These are phyloP conservation scores for Grallaria varia DNA, from an alignment of 2,113 vertebrate genomes.

Conservation along the genomic window DNA sequence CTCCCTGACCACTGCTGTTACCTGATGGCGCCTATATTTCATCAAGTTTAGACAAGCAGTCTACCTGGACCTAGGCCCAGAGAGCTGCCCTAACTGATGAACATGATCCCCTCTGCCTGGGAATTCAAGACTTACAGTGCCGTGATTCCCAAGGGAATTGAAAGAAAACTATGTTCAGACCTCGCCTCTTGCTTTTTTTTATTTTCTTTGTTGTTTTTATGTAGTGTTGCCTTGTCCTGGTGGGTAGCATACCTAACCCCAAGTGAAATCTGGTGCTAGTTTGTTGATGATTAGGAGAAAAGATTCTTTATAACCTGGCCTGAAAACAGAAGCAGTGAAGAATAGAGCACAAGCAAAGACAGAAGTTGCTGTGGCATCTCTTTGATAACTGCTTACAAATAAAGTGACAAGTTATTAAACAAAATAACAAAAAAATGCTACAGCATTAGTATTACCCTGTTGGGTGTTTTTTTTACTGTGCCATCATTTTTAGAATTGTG, in stretches of 20 bases:
- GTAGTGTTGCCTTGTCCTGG: conserved; percentile 66
- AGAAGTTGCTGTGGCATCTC: conserved; percentile 85
- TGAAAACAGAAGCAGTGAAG: conserved; percentile 77
- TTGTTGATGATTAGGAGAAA: conserved; percentile 78
- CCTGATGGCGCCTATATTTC: conserved; percentile 87
- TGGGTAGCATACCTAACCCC: conserved; percentile 63
- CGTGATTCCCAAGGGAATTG: conserved; percentile 81
- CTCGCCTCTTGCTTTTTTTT: conserved; percentile 63
- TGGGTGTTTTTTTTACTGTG: not conserved
- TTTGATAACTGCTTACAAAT: conserved; percentile 72
- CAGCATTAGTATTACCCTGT: not conserved
- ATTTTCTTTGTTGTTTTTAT: conserved; percentile 75
- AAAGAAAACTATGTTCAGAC: conserved; percentile 75
- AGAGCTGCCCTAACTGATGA: conserved; percentile 79
- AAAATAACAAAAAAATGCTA: conserved; percentile 44
- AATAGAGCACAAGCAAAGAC: conserved; percentile 72
- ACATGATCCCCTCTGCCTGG: conserved; percentile 82
- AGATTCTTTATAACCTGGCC: conserved; percentile 80
- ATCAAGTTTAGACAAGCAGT: conserved; percentile 81
- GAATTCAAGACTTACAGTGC: conserved; percentile 79
- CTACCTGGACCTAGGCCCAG: conserved; percentile 86
- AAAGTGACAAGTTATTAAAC: conserved; percentile 61
- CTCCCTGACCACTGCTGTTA: conserved; percentile 81
- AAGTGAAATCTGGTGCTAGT: conserved; percentile 66
- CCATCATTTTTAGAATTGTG: not conserved